phyloP scores from a whole-genome alignment of 2,113 vertebrate species.

The Rhizomys pruinosus region DNA sequence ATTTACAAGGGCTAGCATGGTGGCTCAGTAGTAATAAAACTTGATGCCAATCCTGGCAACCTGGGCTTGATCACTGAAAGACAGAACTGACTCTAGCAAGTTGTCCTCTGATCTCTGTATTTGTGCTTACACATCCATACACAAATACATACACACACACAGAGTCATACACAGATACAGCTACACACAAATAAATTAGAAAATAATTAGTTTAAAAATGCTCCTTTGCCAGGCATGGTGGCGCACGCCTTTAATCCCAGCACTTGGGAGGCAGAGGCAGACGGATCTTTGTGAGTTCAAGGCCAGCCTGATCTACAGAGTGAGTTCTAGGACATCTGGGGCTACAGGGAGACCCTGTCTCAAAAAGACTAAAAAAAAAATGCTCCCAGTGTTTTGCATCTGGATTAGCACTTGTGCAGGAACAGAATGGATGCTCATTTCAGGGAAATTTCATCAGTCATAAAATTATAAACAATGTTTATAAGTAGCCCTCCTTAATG shows the following conservation, averaged over 20 bases:
- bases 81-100: background rate
- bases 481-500: background rate
- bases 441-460: background rate
- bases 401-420: background rate
- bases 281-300: too few relatives aligned
- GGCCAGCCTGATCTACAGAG: too few relatives aligned
- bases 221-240: too few relatives aligned
- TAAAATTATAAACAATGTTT: slow-evolving; percentile 37
- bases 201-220: background rate
- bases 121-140: too few relatives aligned
- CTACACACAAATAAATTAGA: background rate
- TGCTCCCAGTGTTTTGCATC: background rate
- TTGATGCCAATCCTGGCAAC: background rate
- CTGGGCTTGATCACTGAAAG: background rate
- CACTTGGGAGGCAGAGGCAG: too few relatives aligned
- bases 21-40: background rate
- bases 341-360: too few relatives aligned
- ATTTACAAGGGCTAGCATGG: too few relatives aligned
- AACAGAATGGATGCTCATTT: background rate
- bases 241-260: too few relatives aligned
- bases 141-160: background rate
- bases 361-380: too few relatives aligned
- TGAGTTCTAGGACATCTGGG: too few relatives aligned
- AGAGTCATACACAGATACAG: background rate
- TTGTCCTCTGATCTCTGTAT: background rate